Base-by-base conservation (phyloP, 1,140 invertebrate species). In the Drosophila melanica region DNA sequence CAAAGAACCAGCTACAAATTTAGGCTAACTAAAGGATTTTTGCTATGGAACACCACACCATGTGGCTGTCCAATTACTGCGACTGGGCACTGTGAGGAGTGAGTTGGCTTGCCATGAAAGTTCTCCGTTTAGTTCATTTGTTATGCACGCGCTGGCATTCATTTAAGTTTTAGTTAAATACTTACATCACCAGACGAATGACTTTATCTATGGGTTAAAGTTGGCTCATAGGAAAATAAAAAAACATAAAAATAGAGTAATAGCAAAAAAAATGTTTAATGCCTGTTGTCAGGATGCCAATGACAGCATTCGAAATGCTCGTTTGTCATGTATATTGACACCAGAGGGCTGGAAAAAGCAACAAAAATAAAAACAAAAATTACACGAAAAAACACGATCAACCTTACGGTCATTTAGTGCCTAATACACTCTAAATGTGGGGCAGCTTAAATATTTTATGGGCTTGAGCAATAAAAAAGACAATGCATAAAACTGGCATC, bases 271-370 rank as follows among this genome's bases (percentile, higher is more conserved):
- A 33, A 33, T 47, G 10, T 37, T 60, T 60, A 60, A 60, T 60
- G 58, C 44, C 58, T 45, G 27, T 60, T 60, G 44, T 48, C 58
- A 59, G 54, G 16, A 47, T 60, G 58, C 44, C 58, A 60, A 60
- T n/a, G 44, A 3, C 58, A 48, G 58, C 16, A 48, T 48, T 37
- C 58, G 44, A 47, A 45, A 47, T 20, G 58, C 58, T 60, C 58
- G 44, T 60, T 60, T 60, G 44, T 60, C 44, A 47, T 60, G 44
- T 45, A 47, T 60, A 60, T 60, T 60, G 58, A 60, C 58, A 60
- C 58, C 42, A 33, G 14, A 14, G 20, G 55, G 6, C 47, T 50
- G n/a, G 12, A 30, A 27, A 11, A 20, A 8, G 23, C 55, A 18
- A 16, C 57, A 33, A 41, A 41, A 35, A 9, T 18, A 55, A 16